Conservation (phyloP, 2,113 vertebrate genomes). For the Upupa epops region DNA sequence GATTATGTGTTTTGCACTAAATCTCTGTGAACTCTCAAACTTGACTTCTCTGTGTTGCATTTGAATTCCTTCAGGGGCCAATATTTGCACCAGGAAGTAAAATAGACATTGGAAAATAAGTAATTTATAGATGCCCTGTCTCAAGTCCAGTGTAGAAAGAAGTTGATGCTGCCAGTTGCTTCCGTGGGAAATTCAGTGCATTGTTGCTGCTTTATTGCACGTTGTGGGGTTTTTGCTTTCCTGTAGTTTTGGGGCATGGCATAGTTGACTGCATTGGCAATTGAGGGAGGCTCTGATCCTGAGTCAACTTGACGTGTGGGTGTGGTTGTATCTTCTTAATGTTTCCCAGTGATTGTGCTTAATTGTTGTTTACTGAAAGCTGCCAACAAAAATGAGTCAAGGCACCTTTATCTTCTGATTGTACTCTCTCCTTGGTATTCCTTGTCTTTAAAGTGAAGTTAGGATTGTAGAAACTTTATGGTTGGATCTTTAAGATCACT, state of each 20-base stretch:
- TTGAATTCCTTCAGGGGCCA: background rate
- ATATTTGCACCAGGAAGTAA: background rate
- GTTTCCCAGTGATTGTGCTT: constrained; percentile 24
- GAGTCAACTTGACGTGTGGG: constrained; percentile 38
- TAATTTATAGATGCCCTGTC: background rate
- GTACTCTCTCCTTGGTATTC: background rate
- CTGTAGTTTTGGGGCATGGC: background rate
- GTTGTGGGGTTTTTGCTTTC: background rate
- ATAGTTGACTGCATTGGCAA: background rate
- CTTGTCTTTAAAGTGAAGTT: background rate
- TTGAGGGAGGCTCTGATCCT: constrained; percentile 2
- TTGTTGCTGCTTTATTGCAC: background rate
- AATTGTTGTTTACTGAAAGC: constrained; percentile 47
- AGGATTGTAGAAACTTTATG: background rate
- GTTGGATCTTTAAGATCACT: background rate
- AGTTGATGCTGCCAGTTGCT: background rate
- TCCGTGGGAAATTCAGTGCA: background rate
- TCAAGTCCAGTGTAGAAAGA: background rate
- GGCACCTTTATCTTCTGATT: constrained; percentile 16
- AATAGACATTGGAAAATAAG: background rate
- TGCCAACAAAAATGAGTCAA: constrained; percentile 44
- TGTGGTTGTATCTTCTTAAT: constrained; percentile 42
- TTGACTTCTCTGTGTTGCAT: background rate
- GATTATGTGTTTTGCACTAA: background rate
- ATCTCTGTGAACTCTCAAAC: background rate